These are phyloP conservation scores for Brachystomella parvula DNA, from an alignment of 1,140 invertebrate genomes.

Conservation along the genomic window DNA sequence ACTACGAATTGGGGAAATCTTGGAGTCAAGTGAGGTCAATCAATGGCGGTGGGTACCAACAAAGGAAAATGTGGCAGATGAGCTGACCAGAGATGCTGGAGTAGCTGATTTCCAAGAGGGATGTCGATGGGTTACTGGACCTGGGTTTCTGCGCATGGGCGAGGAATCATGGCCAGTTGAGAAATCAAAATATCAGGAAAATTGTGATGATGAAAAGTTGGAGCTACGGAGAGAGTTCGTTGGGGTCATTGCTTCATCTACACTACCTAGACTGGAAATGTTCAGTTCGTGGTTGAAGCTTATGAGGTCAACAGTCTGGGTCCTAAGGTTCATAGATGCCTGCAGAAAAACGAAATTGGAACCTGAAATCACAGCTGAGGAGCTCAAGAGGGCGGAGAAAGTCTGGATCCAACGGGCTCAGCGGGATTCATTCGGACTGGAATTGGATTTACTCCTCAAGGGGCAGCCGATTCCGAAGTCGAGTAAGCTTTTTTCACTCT, in stretches of 20 bases:
- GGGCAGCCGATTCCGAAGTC: background rate
- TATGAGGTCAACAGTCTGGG: background rate
- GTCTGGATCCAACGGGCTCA: background rate
- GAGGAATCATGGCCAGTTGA: background rate
- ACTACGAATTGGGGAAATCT: constrained; percentile 28
- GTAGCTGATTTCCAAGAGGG: background rate
- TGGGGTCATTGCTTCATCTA: background rate
- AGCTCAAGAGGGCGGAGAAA: background rate
- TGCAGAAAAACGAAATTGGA: background rate
- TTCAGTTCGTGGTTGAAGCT: background rate
- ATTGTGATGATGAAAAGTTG: background rate
- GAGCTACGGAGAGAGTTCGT: background rate
- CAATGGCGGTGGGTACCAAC: constrained; percentile 26
- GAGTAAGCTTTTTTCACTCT: background rate
- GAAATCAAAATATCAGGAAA: background rate
- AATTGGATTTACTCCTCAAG: background rate
- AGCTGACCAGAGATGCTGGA: background rate
- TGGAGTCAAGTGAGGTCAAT: constrained; percentile 17
- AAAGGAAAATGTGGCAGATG: background rate
- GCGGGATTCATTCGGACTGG: background rate
- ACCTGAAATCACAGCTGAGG: background rate
- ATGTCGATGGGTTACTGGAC: background rate
- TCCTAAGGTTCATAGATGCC: background rate
- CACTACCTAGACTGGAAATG: background rate
- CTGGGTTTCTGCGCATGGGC: background rate